A percentile compares a stretch with the other conserved stretches of the same genome.
These are phyloP conservation scores for Euzophera pinguis DNA, from an alignment of 2,888 invertebrate species.

Conservation along the genomic window DNA sequence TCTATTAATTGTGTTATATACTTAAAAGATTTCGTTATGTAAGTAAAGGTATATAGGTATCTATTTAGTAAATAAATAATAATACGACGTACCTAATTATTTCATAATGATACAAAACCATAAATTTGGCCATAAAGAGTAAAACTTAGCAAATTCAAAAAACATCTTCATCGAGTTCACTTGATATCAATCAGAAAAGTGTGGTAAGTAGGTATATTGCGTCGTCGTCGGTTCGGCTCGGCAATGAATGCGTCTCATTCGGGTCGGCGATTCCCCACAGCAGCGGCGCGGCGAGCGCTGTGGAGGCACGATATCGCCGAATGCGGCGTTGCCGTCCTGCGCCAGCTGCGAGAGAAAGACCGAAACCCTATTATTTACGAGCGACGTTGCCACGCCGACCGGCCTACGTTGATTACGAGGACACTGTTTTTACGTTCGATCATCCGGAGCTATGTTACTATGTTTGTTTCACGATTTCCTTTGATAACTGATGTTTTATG, in stretches of 20 bases:
- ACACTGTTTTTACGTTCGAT: constrained; percentile 78
- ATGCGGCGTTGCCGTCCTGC: constrained; percentile 73
- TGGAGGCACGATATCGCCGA: constrained; percentile 51
- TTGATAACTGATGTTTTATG: constrained; percentile 27
- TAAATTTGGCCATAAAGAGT: neutral
- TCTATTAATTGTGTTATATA: neutral
- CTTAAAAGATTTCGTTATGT: too few relatives aligned
- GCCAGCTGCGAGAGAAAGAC: constrained; percentile 79
- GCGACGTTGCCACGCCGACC: constrained; percentile 73
- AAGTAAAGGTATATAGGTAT: too few relatives aligned
- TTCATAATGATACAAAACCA: too few relatives aligned
- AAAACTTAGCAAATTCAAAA: constrained; percentile 35
- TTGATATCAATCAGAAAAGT: constrained; percentile 39
- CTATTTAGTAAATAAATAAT: too few relatives aligned
- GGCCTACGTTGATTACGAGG: constrained; percentile 80
- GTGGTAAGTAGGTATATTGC: constrained; percentile 74
- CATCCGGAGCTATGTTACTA: constrained; percentile 58
- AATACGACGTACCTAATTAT: too few relatives aligned
- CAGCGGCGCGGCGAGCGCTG: constrained; percentile 33
- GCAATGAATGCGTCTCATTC: constrained; percentile 59
- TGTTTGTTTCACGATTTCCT: constrained; percentile 40
- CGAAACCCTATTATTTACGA: constrained; percentile 79
- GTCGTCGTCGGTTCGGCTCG: constrained; percentile 48
- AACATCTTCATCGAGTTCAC: constrained; percentile 42
- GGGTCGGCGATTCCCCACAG: constrained; percentile 50